Evolutionary conservation across 2,888 invertebrate genomes (phyloP), one percentile per base, ranked within the genome.

Genomic region (Tanaodytes sp.): DNA sequence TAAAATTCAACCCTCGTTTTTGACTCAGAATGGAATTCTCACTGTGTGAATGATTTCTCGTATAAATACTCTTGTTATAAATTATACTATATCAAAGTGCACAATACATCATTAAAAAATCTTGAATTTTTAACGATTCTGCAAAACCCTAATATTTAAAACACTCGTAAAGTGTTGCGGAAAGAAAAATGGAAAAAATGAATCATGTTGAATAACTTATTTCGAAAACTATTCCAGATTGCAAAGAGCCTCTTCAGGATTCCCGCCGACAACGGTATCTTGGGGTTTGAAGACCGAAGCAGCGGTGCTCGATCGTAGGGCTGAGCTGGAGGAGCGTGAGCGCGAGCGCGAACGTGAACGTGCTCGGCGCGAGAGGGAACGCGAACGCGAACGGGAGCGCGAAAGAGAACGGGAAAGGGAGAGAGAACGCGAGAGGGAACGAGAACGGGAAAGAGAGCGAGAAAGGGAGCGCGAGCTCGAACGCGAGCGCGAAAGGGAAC

Each of bases 241-340:
- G 58, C 90, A 89, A 81, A 87, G 91, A 48, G 87, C 88, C 8
- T 88, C 90, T 31, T 84, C 87, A 8, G 88, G 87, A 19, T 90
- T 88, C 77, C 90, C 89, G 8, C 86, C 86, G 6, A 85, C 87
- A 16, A 86, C 88, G 14, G 86, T 87, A 9, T 51, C 64, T 11
- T 92, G 92, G 92, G 86, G 88, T 18, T 82, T 91, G 42, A 91
- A 91, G 80, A 88, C 91, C 0, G 91, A 91, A 81, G 90, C 91
- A 2, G 86, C 87, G 0, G 85, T 90, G 45, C 86, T 88, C 68
- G 89, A 89, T 45, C 86, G 90, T 40, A 86, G 91, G 31, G 82
- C 80, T 1, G 91, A 91, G 76, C 85, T 90, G 16, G 90, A 90
- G 75, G 88, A 88, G 52, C 81, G 85, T 2, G 85, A 85, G 43